Evolutionary conservation across 2,888 invertebrate species (phyloP), one percentile per base, ranked within the genome.

Genomic region (Diarsia dahlii): DNA sequence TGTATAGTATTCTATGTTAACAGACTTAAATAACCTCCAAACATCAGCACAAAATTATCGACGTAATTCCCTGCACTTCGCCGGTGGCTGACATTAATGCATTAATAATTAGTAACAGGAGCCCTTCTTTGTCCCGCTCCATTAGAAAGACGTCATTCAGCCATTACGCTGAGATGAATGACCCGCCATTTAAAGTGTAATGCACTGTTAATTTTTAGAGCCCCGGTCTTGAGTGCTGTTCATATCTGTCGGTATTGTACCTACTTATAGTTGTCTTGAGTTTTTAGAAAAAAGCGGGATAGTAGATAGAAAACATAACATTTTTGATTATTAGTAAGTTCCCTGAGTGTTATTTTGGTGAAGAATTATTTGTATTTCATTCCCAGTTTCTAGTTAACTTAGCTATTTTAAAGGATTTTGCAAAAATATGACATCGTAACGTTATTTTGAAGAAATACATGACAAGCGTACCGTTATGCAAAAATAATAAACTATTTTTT

Each of bases 131-230:
- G 89, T 91, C 87, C 88, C 81, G 81, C 87, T 91, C 92, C 91
- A 93, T 92, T 92, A 93, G 89, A 89, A 87, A 87, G 89, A 91
- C 89, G 92, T 91, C 93, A 92, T 89, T 89, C 88, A 82, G 86
- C 90, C 91, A 92, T 92, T 92, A 92, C 81, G 87, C 85, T 70
- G 90, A 92, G 92, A 93, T 92, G 91, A 93, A 92, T 92, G 91
- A 91, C 90, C 90, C 87, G 90, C 88, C 91, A 88, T 92, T 92
- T 88, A 91, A 89, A 83, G 89, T 84, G 88, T 92, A 93, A 93
- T 92, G 91, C 91, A 90, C 83, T 88, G 88, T 86, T 89, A 89
- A 89, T 90, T 91, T 91, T 89, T 84, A 81, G 89, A 88, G 87
- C 48, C 50, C 48, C 46, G 46, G 46, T 5, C 52, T 62, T 68